Evolutionary conservation across 2,797 vertebrate genomes (phyloP), one percentile per base, ranked within the genome.

Genomic region (Nyctibius grandis): DNA sequence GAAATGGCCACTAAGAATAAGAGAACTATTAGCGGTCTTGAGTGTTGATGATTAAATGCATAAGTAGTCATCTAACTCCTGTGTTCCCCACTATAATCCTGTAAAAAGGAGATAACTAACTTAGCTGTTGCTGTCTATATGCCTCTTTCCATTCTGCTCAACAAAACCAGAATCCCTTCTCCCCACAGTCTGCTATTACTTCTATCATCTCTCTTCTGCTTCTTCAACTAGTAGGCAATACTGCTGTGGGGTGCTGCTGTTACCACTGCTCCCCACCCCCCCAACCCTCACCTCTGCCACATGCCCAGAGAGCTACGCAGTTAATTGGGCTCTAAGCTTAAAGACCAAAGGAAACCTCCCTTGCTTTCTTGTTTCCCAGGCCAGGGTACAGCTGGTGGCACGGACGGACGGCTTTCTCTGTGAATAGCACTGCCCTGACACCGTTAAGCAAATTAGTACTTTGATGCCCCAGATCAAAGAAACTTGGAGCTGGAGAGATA

Each of bases 271-370:
- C 12, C 2, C 47, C 11, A 6, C n/a, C n/a, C 9, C 20, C 1
- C 25, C 6, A 73, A 13, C 54, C 50, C n/a, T 51, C 20, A 7
- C 40, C 15, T 68, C 53, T 68, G 40, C 34, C 9, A 4, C 15
- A 4, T 2, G 13, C 7, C 26, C 38, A 25, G 48, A 31, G 13
- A 44, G 17, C 38, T 60, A 20, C 0, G 0, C 26, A 51, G n/a
- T 29, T 89, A 68, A 84, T 9, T 77, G 73, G 22, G 23, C 20
- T 93, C 45, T 51, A 38, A 80, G n/a, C 22, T 77, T 23, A 40
- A 54, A 40, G n/a, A 65, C 1, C 8, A 29, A 51, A 88, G 8
- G 23, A 88, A 90, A 51, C 15, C 5, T 51, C 13, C 23, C 28
- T 47, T 11, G 0, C 5, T 45, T 50, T 54, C n/a, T 72, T 79